A percentile compares a stretch with the other conserved stretches of the same genome.
Conservation (phyloP, 1,140 invertebrate genomes). For the Hesperophylax magnus region DNA sequence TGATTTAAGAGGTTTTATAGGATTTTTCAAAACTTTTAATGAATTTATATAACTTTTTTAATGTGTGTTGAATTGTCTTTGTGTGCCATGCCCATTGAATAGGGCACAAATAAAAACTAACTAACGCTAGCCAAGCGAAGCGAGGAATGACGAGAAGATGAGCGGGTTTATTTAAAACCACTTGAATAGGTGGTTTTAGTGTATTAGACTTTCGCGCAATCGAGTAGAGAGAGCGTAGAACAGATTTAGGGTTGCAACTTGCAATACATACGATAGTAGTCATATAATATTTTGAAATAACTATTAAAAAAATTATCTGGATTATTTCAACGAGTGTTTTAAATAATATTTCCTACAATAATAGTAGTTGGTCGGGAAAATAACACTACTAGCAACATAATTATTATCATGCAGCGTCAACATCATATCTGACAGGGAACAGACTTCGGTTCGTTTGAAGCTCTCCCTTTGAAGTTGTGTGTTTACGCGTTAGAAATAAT, state of each 20-base stretch:
- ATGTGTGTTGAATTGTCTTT: too few relatives aligned
- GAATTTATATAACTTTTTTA: too few relatives aligned
- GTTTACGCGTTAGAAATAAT: conserved; percentile 24
- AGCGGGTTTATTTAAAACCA: too few relatives aligned
- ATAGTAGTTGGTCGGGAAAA: neutral
- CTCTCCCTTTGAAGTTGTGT: conserved; percentile 34
- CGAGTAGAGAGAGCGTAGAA: too few relatives aligned
- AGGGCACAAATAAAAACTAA: too few relatives aligned
- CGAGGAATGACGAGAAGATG: too few relatives aligned
- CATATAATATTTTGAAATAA: neutral
- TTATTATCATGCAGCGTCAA: neutral
- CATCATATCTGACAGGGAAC: conserved; percentile 11
- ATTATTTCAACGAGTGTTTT: neutral
- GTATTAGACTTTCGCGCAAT: too few relatives aligned
- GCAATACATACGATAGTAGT: neutral
- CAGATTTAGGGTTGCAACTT: neutral
- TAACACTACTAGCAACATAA: neutral
- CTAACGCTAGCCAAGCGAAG: too few relatives aligned
- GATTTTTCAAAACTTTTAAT: too few relatives aligned
- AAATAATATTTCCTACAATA: neutral
- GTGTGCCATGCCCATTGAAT: too few relatives aligned
- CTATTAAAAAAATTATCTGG: neutral
- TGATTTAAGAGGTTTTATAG: too few relatives aligned
- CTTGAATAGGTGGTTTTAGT: too few relatives aligned
- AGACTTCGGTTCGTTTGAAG: conserved; percentile 35